A percentile compares a stretch with the other conserved stretches of the same genome.
phyloP scores from a whole-genome alignment of 2,797 vertebrate genomes.

The Clamator glandarius region DNA sequence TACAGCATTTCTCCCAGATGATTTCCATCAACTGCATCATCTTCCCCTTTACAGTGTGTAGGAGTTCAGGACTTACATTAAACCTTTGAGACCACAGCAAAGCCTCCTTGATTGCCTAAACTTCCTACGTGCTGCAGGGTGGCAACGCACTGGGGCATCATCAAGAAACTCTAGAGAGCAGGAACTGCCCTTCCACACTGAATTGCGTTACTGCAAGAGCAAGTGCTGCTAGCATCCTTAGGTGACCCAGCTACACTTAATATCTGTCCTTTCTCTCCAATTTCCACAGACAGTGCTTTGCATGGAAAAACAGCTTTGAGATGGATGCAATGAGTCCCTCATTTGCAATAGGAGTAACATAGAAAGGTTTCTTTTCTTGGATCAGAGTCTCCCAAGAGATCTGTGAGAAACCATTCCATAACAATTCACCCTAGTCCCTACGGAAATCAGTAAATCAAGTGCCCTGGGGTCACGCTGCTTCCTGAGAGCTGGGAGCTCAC shows the following conservation, averaged over 20 bases:
- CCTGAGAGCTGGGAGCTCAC: background rate
- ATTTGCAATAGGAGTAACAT: background rate
- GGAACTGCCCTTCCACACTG: background rate
- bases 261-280: background rate
- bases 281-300: background rate
- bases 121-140: background rate
- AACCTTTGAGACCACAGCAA: background rate
- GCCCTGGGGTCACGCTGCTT: background rate
- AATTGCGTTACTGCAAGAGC: background rate
- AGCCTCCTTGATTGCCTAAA: background rate
- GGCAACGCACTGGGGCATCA: background rate
- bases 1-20: background rate
- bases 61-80: background rate
- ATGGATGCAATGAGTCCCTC: background rate
- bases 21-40: background rate
- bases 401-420: background rate
- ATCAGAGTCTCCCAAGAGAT: background rate
- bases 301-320: background rate
- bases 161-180: background rate
- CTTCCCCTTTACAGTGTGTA: background rate
- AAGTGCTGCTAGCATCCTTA: background rate
- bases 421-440: background rate
- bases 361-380: background rate
- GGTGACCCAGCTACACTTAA: background rate
- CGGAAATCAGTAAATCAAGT: conserved; percentile 35